Evolutionary conservation across 2,888 invertebrate genomes (phyloP).

Genomic region (Papilio demoleus): DNA sequence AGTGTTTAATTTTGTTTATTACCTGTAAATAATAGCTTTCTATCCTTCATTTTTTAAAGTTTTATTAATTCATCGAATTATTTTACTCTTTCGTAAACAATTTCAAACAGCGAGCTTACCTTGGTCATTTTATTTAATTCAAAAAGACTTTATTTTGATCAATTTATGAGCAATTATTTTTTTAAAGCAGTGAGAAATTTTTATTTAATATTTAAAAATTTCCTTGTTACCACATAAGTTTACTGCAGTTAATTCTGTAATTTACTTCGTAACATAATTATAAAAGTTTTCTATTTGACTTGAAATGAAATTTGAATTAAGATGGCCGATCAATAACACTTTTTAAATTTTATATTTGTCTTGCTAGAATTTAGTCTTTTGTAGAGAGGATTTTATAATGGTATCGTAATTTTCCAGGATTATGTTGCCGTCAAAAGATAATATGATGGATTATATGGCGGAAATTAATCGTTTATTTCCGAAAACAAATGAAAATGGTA

Average conservation of each 20-base stretch:
- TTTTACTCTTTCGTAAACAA: too few relatives aligned
- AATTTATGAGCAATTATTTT: not conserved
- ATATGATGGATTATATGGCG: conserved; percentile 57
- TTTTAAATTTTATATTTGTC: not conserved
- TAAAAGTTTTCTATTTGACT: conserved; percentile 16
- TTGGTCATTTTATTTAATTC: not conserved
- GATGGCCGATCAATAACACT: conserved; percentile 6
- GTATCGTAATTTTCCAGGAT: conserved; percentile 50
- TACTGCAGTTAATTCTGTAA: not conserved
- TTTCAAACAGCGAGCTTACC: not conserved
- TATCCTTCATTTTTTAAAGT: too few relatives aligned
- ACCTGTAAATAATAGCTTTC: too few relatives aligned
- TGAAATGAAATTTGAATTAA: not conserved
- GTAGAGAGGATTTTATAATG: conserved; percentile 40
- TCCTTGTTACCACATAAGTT: not conserved
- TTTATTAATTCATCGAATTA: too few relatives aligned
- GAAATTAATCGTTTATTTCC: conserved; percentile 65
- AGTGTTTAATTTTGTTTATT: not conserved
- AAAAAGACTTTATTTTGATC: conserved; percentile 8
- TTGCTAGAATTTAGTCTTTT: not conserved
- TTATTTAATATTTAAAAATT: not conserved
- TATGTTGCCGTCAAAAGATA: conserved; percentile 64
- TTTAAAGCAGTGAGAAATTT: not conserved
- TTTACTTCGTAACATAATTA: not conserved
- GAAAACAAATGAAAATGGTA: conserved; percentile 59